These are phyloP conservation scores for Eilema caniola DNA, from an alignment of 2,888 invertebrate species.

Conservation along the genomic window DNA sequence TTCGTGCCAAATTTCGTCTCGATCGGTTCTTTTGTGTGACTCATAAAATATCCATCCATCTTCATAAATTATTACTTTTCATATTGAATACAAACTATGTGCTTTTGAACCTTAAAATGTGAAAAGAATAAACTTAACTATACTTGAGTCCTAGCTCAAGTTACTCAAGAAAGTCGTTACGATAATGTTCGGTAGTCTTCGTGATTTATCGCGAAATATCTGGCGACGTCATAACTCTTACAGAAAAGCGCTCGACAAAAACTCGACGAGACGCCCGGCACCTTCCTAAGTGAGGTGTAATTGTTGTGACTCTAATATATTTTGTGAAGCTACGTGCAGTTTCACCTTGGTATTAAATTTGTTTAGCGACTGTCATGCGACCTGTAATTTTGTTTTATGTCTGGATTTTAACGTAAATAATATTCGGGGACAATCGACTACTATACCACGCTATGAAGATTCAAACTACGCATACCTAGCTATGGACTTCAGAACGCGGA, in stretches of 20 bases:
- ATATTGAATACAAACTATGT: background rate
- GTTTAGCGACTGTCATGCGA: constrained; percentile 1
- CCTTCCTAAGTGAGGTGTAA: constrained; percentile 62
- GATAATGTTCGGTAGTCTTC: constrained; percentile 56
- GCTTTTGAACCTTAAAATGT: background rate
- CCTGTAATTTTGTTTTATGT: background rate
- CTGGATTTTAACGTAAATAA: background rate
- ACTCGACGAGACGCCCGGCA: constrained; percentile 64
- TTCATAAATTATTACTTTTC: background rate
- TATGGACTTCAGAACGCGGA: background rate
- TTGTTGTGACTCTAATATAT: constrained; percentile 66
- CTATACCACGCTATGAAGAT: background rate
- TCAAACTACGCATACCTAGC: background rate
- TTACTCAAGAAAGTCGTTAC: constrained; percentile 60
- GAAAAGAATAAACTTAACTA: background rate
- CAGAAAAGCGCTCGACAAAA: constrained; percentile 56
- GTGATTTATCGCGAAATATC: constrained; percentile 76
- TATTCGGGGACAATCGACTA: background rate
- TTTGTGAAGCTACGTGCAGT: constrained; percentile 26
- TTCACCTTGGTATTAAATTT: constrained; percentile 28
- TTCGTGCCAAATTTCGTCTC: background rate
- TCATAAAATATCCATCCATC: background rate
- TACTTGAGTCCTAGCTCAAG: background rate
- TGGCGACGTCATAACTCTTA: constrained; percentile 77
- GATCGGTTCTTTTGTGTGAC: background rate